phyloP scores from a whole-genome alignment of 2,888 invertebrate species.

The Gastracanthus pulcherrimus region DNA sequence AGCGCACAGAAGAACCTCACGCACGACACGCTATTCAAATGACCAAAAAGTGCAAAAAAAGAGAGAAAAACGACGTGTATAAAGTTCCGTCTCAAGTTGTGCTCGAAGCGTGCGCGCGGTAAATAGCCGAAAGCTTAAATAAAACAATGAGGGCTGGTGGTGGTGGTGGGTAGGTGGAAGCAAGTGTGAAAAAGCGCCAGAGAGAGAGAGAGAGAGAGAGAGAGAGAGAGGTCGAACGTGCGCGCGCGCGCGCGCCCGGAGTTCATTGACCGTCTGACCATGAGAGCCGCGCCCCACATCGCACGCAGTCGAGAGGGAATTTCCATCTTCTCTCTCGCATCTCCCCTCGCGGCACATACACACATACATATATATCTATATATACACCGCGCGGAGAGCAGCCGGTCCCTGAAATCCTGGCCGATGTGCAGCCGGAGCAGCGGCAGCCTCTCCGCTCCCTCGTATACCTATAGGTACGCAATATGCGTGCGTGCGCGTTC shows the following conservation, averaged over 20 bases:
- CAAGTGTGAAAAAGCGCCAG: neutral
- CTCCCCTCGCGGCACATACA: neutral
- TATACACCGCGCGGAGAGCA: too few species aligned
- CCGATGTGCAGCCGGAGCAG: neutral
- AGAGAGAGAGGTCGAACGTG: conserved; percentile 40
- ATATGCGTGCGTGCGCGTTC: neutral
- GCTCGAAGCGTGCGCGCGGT: too few species aligned
- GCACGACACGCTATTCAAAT: too few species aligned
- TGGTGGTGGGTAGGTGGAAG: neutral
- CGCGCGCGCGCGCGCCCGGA: conserved; percentile 51
- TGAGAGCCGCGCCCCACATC: conserved; percentile 76
- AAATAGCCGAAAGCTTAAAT: conserved; percentile 11
- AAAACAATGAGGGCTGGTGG: neutral
- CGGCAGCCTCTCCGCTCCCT: neutral
- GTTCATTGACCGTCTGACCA: conserved; percentile 77
- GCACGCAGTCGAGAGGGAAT: conserved; percentile 28
- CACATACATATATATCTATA: too few species aligned
- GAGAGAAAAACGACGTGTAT: too few species aligned
- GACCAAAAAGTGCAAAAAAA: too few species aligned
- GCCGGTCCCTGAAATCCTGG: conserved; percentile 22
- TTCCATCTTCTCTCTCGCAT: conserved; percentile 13
- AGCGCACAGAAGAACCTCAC: too few species aligned
- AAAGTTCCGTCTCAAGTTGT: too few species aligned
- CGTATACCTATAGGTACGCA: neutral
- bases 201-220: conserved; percentile 12